Conservation (phyloP, 1,140 invertebrate genomes). For the Harpegnathos saltator region DNA sequence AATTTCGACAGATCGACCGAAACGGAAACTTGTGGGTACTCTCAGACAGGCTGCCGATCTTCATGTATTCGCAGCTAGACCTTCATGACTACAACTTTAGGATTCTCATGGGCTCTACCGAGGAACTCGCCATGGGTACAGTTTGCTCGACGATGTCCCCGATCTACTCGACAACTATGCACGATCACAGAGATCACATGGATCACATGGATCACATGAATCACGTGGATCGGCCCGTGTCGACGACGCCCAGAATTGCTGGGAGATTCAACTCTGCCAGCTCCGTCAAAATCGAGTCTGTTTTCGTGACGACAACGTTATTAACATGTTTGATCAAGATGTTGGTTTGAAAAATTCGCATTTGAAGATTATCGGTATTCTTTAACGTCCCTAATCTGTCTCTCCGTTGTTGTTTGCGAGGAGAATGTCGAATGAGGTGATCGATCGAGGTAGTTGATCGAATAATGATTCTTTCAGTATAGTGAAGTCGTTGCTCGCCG, state of each 20-base stretch:
- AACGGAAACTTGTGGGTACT: conserved; percentile 91
- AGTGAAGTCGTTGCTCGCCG: not conserved
- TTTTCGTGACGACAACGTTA: not conserved
- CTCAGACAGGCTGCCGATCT: conserved; percentile 90
- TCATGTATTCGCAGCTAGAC: conserved; percentile 90
- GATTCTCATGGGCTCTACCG: conserved; percentile 88
- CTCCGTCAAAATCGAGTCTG: not conserved
- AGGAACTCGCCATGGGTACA: conserved; percentile 90
- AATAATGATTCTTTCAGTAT: not conserved
- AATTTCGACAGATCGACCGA: conserved; percentile 84
- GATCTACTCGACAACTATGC: not conserved
- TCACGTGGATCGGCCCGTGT: conserved; percentile 10
- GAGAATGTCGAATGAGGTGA: conserved; percentile 1
- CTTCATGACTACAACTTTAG: conserved; percentile 90
- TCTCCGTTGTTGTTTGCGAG: conserved; percentile 11
- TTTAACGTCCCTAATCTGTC: not conserved
- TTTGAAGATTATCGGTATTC: conserved; percentile 4
- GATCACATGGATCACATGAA: conserved; percentile 27
- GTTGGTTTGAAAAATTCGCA: conserved; percentile 31
- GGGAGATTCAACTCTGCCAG: conserved; percentile 9
- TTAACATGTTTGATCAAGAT: not conserved
- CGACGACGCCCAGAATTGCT: not conserved
- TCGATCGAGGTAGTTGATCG: not conserved
- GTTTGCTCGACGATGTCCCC: conserved; percentile 85
- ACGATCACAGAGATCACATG: conserved; percentile 42